Percentiles rank a stretch among this genome's conserved stretches.
Evolutionary conservation across 2,888 invertebrate species (phyloP).

Genomic region (Nomada lathburiana): DNA sequence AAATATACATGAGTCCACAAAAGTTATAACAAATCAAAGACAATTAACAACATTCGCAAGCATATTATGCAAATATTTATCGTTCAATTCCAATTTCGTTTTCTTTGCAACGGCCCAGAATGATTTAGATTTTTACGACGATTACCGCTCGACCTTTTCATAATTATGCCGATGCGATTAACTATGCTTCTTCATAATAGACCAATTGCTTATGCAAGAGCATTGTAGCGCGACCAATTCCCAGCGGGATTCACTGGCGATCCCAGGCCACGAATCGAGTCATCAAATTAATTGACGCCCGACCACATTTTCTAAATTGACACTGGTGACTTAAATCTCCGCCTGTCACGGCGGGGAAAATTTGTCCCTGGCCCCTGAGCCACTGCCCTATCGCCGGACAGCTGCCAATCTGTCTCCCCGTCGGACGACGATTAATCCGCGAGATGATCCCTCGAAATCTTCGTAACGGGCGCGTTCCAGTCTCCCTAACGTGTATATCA

Average conservation of each 20-base stretch:
- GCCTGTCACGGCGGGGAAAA: conserved; percentile 29
- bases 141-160: too few species aligned
- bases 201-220: not conserved
- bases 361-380: conserved; percentile 15
- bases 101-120: too few species aligned
- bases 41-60: too few species aligned
- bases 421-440: conserved; percentile 34
- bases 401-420: conserved; percentile 38
- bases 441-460: conserved; percentile 12
- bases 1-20: too few species aligned
- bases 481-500: conserved; percentile 3
- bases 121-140: too few species aligned
- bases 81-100: too few species aligned
- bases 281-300: conserved; percentile 48
- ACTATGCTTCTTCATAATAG: not conserved
- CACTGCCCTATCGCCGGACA: conserved; percentile 37
- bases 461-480: not conserved
- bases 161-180: too few species aligned
- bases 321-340: conserved; percentile 44
- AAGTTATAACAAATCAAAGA: too few species aligned
- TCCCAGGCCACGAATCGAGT: not conserved
- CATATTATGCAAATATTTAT: too few species aligned
- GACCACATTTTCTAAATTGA: conserved; percentile 35
- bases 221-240: not conserved
- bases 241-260: not conserved